phyloP scores from a whole-genome alignment of 2,797 vertebrate species.

The Coreius guichenoti region DNA sequence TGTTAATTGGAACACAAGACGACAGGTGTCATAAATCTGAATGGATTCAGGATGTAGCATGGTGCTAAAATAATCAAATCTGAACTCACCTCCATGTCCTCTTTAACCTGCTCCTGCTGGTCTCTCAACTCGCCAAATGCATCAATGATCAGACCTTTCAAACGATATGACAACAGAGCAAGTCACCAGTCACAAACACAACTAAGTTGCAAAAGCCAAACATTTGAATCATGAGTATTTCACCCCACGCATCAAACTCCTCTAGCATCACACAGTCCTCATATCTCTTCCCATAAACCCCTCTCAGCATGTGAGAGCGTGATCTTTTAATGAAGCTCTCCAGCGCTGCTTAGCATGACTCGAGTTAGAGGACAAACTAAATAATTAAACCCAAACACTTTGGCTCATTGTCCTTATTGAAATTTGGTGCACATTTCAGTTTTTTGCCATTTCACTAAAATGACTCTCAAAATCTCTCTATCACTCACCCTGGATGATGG shows the following conservation, averaged over 20 bases:
- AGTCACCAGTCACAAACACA: conserved; percentile 10
- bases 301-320: conserved; percentile 1
- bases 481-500: conserved; percentile 81
- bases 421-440: not conserved
- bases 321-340: conserved; percentile 18
- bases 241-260: not conserved
- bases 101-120: conserved; percentile 82
- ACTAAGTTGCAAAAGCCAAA: not conserved
- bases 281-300: conserved; percentile 23
- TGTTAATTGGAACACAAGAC: not conserved
- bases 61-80: not conserved
- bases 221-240: conserved; percentile 1
- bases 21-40: conserved; percentile 19
- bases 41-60: not conserved
- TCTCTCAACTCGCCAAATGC: conserved; percentile 81
- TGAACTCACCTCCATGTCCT: conserved; percentile 79
- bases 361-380: conserved; percentile 2
- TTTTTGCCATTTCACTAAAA: not conserved
- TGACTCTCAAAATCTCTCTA: not conserved
- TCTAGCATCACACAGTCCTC: not conserved
- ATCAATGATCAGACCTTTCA: conserved; percentile 80
- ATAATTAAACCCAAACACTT: not conserved
- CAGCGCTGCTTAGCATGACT: not conserved
- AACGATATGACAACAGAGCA: conserved; percentile 14
- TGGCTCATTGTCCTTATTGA: not conserved